Percentiles rank a stretch among this genome's conserved stretches.
Conservation (phyloP, 2,888 invertebrate species). For the Diachrysia chrysitis region DNA sequence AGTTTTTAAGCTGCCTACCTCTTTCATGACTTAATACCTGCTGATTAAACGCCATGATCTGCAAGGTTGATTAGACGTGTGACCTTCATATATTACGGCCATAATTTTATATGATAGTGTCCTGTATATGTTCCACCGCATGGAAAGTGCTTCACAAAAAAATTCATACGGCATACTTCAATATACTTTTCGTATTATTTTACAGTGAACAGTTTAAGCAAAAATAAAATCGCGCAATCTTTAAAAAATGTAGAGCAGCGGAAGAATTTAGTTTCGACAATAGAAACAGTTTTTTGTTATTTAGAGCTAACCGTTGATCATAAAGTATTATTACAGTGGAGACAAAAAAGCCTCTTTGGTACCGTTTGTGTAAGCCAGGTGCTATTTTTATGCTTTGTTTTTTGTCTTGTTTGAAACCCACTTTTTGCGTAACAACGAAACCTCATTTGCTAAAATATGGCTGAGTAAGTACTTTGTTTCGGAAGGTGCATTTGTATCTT, state of each 20-base stretch:
- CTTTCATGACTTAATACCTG: slow-evolving; percentile 1
- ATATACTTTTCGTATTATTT: background rate
- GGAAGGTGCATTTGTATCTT: too few species aligned
- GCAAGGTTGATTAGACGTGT: slow-evolving; percentile 1
- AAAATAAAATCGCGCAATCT: background rate
- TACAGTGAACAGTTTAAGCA: background rate
- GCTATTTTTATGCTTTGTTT: background rate
- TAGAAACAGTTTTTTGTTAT: background rate
- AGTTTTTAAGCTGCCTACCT: background rate
- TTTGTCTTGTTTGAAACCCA: background rate
- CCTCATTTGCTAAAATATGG: too few species aligned
- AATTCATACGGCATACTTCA: too few species aligned
- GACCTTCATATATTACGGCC: too few species aligned
- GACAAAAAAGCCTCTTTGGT: background rate
- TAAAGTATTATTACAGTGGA: background rate
- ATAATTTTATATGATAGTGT: too few species aligned
- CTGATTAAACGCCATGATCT: background rate
- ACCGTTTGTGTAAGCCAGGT: background rate
- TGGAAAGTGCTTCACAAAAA: too few species aligned
- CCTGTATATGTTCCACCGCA: too few species aligned
- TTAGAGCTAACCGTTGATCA: background rate
- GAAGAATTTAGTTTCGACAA: background rate
- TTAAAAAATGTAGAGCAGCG: background rate
- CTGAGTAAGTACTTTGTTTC: too few species aligned
- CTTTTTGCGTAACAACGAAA: background rate